Percentiles rank a stretch among this genome's conserved stretches.
Conservation (phyloP, 2,797 vertebrate genomes). For the Taeniopygia guttata region DNA sequence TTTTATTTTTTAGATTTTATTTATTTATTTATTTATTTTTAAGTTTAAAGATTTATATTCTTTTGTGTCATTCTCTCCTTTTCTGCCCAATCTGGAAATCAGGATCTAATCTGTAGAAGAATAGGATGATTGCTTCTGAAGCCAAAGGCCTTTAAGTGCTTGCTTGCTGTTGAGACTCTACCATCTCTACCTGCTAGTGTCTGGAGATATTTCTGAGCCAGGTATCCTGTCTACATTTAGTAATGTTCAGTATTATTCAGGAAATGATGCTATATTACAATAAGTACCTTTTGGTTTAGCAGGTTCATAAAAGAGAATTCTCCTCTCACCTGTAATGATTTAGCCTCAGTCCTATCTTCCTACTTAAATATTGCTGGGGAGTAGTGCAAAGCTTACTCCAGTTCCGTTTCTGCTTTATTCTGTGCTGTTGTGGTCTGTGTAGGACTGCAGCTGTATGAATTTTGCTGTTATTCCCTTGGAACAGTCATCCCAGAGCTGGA, state of each 20-base stretch:
- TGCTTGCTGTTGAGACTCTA: neutral
- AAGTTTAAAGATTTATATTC: neutral
- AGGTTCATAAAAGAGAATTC: neutral
- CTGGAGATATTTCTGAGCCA: neutral
- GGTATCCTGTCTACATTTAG: neutral
- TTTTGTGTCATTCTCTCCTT: neutral
- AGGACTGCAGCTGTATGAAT: neutral
- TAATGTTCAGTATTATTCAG: neutral
- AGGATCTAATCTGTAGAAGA: neutral
- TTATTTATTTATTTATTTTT: neutral
- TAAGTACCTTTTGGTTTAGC: neutral
- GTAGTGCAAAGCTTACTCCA: neutral
- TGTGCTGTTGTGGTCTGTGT: neutral
- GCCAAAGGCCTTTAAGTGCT: neutral
- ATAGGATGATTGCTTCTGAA: neutral
- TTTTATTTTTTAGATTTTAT: too few relatives aligned
- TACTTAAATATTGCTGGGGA: neutral
- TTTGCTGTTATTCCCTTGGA: neutral
- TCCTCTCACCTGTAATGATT: neutral
- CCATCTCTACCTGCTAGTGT: neutral
- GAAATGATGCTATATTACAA: neutral
- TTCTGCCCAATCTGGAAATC: neutral
- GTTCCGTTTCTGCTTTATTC: neutral
- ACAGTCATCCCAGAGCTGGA: neutral
- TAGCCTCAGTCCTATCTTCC: neutral